These are phyloP conservation scores for Oithona nana DNA, from an alignment of 2,888 invertebrate genomes.

Conservation along the genomic window DNA sequence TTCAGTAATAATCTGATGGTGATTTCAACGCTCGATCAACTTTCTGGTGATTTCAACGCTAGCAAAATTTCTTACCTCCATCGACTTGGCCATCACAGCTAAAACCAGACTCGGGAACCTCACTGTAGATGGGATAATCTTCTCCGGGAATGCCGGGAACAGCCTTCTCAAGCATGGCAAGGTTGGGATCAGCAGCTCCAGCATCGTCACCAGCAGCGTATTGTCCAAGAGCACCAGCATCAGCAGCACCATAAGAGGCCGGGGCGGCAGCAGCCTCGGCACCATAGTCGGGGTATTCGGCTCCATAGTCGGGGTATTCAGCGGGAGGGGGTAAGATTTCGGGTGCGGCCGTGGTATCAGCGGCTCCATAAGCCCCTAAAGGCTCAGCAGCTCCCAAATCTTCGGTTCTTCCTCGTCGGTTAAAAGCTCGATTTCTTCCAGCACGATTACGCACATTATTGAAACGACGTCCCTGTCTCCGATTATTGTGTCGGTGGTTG, in stretches of 20 bases:
- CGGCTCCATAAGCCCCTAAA: background rate
- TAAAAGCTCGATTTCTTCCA: background rate
- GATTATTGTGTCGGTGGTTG: background rate
- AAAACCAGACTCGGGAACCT: slow-evolving; percentile 3
- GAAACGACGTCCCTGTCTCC: background rate
- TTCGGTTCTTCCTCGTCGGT: background rate
- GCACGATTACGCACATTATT: background rate
- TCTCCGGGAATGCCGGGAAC: slow-evolving; percentile 15
- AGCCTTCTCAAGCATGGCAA: slow-evolving; percentile 16
- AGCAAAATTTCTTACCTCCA: background rate
- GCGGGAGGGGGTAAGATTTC: background rate
- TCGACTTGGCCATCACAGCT: slow-evolving; percentile 12
- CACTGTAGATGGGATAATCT: slow-evolving; percentile 14
- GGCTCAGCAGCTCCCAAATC: background rate
- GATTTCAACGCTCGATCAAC: too few relatives aligned
- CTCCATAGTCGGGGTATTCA: background rate
- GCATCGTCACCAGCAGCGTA: background rate
- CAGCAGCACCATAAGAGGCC: background rate
- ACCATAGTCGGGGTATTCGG: background rate
- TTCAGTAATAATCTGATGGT: too few relatives aligned
- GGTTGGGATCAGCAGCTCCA: background rate
- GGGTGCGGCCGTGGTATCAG: background rate
- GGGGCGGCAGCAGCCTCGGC: background rate
- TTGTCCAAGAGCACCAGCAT: background rate
- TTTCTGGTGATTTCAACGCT: background rate